Base-by-base conservation (phyloP, 2,113 vertebrate genomes). In the Anolis carolinensis region DNA sequence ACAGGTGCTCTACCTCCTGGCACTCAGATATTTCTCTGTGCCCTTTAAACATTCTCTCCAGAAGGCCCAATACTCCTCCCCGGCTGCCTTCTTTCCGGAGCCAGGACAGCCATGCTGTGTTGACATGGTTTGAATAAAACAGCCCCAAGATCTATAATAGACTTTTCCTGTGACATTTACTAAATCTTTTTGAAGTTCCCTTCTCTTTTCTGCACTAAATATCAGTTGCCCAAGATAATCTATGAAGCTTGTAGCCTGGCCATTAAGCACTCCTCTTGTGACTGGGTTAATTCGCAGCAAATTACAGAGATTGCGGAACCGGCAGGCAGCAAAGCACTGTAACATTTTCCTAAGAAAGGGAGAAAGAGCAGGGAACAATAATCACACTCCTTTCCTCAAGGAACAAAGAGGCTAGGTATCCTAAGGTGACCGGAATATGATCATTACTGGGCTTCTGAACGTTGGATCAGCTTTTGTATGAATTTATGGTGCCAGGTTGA, bases 231-330 rank as follows among this genome's bases (percentile, higher is more conserved):
- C 93, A 93, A 90, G 90, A 94, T 95, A 93, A 95, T 95, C 92
- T 92, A 89, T 0, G 3, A 92, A 95, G 88, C 92, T 93, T 2
- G 92, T 88, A 92, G 94, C 92, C 89, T 0, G 63, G 85, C 93
- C 92, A 95, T 95, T 95, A 95, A 90, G 92, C 91, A 85, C 92
- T 95, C 93, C 39, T 92, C 94, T 86, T 91, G 92, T 93, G 94
- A 89, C 94, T 68, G 78, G 90, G 92, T 93, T 95, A 95, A 95
- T 95, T 94, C 94, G 92, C 88, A 93, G 94, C 91, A 95, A 95
- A 95, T 95, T 93, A 90, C 71, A 92, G 92, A 95, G 93, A 93
- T 90, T 94, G 90, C 93, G 82, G 86, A 94, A 88, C 34, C 21
- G n/a, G 87, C 87, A 84, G 76, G 84, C 89, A 92, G 87, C 70